Evolutionary conservation across 2,797 vertebrate species (phyloP), one percentile per base, ranked within the genome.

Genomic region (Streptopelia turtur): DNA sequence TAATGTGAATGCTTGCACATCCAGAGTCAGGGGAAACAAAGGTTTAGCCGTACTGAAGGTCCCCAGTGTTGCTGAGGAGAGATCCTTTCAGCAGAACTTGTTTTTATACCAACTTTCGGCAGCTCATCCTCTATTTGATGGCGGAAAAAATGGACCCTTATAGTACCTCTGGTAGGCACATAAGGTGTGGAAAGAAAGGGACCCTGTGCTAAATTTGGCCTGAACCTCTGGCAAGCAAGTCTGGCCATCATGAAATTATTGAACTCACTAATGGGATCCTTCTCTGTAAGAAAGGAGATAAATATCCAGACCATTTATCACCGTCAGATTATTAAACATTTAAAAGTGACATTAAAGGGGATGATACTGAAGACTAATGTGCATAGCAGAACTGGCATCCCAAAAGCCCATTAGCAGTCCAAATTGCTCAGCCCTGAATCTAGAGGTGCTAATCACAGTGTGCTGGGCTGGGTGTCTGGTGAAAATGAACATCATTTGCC

Each of bases 301-400:
- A 94, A 96, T 89, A 94, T 64, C 57, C 75, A 60, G 74, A 45
- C 45, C 75, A 93, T 93, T 93, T 84, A 83, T 94, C 88, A 92
- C 57, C 77, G 83, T 90, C 80, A 77, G 80, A 82, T 89, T 89
- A 95, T 95, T 92, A 94, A 96, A 94, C 78, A 89, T 95, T 96
- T 87, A 94, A 47, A 83, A 91, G 79, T 33, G 71, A 39, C 71
- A 39, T 94, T 90, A 90, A 82, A 84, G 45, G 71, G 66, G 74
- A 68, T 0, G 1, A 66, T 65, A 47, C 60, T 68, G 81, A 63
- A 65, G 66, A 35, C 47, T 81, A 87, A 83, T 79, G 49, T 1
- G 3, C 15, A 3, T 20, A 59, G 55, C 64, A 89, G 77, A 76
- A 21, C 30, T 65, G 72, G 78, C 77, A 93, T 77, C 47, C 78